These are phyloP conservation scores for Mycetomoellerius zeteki DNA, from an alignment of 1,140 invertebrate species.

Conservation along the genomic window DNA sequence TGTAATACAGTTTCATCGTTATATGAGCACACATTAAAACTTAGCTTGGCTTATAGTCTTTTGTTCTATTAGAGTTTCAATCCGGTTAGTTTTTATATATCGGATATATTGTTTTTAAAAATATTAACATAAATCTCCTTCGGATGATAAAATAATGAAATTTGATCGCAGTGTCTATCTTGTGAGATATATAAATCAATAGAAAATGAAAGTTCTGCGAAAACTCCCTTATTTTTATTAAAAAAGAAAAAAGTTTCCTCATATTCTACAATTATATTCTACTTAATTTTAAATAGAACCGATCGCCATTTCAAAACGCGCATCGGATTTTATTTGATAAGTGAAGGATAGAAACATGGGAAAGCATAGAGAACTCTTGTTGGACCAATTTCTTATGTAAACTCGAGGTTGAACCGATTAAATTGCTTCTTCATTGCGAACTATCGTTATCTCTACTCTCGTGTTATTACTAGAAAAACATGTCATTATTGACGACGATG, in stretches of 20 bases:
- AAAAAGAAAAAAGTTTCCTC: neutral
- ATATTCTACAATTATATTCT: neutral
- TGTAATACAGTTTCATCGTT: too few relatives aligned
- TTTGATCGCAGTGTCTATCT: neutral
- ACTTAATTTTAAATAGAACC: neutral
- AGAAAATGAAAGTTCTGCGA: neutral
- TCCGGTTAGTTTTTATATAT: too few relatives aligned
- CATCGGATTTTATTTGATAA: neutral
- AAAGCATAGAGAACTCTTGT: neutral
- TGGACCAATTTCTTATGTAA: slow-evolving; percentile 23
- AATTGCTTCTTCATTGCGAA: slow-evolving; percentile 26
- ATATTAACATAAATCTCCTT: neutral
- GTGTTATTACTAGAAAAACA: slow-evolving; percentile 26
- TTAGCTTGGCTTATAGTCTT: too few relatives aligned
- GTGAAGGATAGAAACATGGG: neutral
- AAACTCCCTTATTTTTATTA: neutral
- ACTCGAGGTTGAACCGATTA: neutral
- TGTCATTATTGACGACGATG: neutral
- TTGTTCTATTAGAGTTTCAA: too few relatives aligned
- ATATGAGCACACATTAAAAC: too few relatives aligned
- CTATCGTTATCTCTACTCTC: slow-evolving; percentile 36
- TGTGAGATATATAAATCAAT: neutral
- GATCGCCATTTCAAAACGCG: neutral
- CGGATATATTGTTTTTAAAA: too few relatives aligned
- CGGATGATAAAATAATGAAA: neutral